Percentiles rank a stretch among this genome's conserved stretches.
phyloP scores from a whole-genome alignment of 2,797 vertebrate species.

The Myiothlypis coronata region DNA sequence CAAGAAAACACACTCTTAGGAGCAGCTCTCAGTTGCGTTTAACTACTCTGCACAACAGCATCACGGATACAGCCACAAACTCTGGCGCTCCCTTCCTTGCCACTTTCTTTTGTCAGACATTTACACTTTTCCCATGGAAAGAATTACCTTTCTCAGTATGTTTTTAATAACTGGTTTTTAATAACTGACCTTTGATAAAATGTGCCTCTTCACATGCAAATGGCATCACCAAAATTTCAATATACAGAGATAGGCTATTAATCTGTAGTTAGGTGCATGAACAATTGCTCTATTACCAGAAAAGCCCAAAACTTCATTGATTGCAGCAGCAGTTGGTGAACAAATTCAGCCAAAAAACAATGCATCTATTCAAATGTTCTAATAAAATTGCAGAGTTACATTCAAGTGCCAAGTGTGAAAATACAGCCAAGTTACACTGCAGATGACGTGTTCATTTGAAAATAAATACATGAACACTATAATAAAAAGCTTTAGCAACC shows the following conservation, averaged over 20 bases:
- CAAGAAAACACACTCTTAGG: conserved; percentile 1
- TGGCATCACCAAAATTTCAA: background rate
- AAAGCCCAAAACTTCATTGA: background rate
- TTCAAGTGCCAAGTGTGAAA: conserved; percentile 10
- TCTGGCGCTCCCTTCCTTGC: background rate
- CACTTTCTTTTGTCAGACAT: background rate
- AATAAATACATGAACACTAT: background rate
- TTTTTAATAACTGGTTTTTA: background rate
- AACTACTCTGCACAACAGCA: background rate
- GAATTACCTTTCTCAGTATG: background rate
- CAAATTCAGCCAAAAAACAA: background rate
- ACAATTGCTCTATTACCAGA: background rate
- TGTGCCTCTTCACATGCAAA: background rate
- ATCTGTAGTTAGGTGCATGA: background rate
- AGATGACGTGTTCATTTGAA: background rate
- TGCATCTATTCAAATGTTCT: conserved; percentile 33
- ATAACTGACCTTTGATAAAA: background rate
- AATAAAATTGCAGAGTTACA: background rate
- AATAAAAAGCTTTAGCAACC: conserved; percentile 1
- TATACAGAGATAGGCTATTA: background rate
- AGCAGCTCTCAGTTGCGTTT: background rate
- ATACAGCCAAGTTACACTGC: conserved; percentile 15
- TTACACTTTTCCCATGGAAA: background rate
- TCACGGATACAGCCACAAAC: background rate
- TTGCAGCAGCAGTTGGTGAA: conserved; percentile 20